These are phyloP conservation scores for Coilia nasus DNA, from an alignment of 2,797 vertebrate species.

Conservation along the genomic window DNA sequence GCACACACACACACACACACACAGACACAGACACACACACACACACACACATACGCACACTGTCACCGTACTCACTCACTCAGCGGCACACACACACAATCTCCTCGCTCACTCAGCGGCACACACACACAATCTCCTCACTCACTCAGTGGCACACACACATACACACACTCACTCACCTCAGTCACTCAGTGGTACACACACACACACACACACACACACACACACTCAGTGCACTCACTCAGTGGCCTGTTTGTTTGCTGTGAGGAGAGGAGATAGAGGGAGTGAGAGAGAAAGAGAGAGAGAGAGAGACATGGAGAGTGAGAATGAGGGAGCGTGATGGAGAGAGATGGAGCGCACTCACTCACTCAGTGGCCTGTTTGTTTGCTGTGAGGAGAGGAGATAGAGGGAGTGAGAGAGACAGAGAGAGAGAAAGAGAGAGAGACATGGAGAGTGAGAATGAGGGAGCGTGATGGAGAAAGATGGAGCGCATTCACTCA, in stretches of 20 bases:
- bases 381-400: neutral
- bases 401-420: neutral
- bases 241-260: neutral
- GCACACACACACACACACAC: no score
- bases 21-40: no score
- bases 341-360: neutral
- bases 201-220: no score
- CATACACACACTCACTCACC: no score
- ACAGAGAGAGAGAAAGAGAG: neutral
- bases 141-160: no score
- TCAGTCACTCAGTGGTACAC: no score
- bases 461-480: neutral
- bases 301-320: neutral
- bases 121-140: no score
- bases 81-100: no score
- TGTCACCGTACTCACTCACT: no score
- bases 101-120: no score
- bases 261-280: neutral
- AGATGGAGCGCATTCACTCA: no score
- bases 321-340: neutral
- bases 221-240: neutral
- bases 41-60: no score
- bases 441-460: neutral
- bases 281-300: neutral
- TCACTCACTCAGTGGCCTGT: neutral